A percentile compares a stretch with the other conserved stretches of the same genome.
Evolutionary conservation across 2,113 vertebrate species (phyloP).

Genomic region (human (Homo sapiens)): DNA sequence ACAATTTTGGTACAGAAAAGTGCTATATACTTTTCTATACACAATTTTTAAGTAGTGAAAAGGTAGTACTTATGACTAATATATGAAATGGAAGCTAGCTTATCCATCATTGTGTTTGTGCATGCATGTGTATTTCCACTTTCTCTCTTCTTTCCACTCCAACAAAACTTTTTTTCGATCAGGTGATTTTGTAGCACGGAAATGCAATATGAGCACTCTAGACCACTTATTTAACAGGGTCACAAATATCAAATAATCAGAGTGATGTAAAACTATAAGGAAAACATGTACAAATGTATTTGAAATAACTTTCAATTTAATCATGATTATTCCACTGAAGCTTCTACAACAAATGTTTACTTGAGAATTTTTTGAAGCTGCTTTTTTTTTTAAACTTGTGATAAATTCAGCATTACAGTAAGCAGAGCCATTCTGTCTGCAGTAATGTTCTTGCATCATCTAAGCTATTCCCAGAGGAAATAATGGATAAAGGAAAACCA

Average conservation of each 20-base stretch:
- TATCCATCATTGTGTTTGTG: background rate
- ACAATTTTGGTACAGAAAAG: constrained; percentile 4
- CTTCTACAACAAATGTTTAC: constrained; percentile 35
- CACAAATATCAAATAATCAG: constrained; percentile 13
- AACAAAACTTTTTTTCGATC: background rate
- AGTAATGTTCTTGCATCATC: constrained; percentile 55
- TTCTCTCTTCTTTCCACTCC: background rate
- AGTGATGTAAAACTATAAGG: constrained; percentile 5
- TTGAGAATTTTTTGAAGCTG: constrained; percentile 69
- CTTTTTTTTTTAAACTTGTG: constrained; percentile 60
- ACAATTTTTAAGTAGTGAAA: constrained; percentile 4
- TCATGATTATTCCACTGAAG: background rate
- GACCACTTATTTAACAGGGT: background rate
- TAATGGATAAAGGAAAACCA: constrained; percentile 60
- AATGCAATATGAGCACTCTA: background rate
- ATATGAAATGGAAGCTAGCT: background rate
- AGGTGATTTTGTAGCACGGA: background rate
- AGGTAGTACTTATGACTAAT: background rate
- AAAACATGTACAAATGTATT: constrained; percentile 62
- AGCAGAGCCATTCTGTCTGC: constrained; percentile 74
- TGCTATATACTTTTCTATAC: background rate
- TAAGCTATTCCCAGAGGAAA: constrained; percentile 70
- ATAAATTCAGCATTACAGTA: constrained; percentile 76
- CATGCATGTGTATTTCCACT: background rate
- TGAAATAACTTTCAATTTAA: constrained; percentile 34